phyloP scores from a whole-genome alignment of 2,888 invertebrate genomes.

The Acrobasis suavella region DNA sequence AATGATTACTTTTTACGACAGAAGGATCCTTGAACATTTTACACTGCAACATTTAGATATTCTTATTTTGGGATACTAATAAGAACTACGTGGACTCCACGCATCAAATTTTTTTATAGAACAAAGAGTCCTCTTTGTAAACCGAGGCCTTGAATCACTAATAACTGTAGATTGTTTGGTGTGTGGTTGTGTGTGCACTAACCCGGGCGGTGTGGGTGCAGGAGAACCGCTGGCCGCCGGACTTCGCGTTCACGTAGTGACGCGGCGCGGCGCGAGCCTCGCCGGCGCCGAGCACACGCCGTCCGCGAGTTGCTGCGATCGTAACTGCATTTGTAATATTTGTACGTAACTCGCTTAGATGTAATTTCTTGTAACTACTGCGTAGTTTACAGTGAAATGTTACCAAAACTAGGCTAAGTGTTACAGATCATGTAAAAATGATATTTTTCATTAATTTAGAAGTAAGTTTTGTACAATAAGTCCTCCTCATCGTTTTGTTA shows the following conservation, averaged over 20 bases:
- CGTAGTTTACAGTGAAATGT: conserved; percentile 36
- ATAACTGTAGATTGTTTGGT: not conserved
- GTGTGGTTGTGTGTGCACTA: conserved; percentile 40
- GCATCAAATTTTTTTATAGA: too few relatives aligned
- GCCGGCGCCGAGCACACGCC: conserved; percentile 20
- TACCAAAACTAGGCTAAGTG: conserved; percentile 52
- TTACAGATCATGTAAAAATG: conserved; percentile 37
- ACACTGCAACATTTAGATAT: too few relatives aligned
- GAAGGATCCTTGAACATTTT: too few relatives aligned
- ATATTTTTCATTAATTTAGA: conserved; percentile 16
- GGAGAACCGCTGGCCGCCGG: conserved; percentile 76
- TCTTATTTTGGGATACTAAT: too few relatives aligned
- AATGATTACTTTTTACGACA: too few relatives aligned
- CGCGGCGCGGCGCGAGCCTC: conserved; percentile 30
- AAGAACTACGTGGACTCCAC: too few relatives aligned
- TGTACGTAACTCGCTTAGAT: conserved; percentile 42
- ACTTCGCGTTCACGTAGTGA: conserved; percentile 75
- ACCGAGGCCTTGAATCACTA: not conserved
- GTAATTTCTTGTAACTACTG: conserved; percentile 28
- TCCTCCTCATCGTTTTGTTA: conserved; percentile 2
- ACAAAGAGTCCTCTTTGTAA: not conserved
- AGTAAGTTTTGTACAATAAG: conserved; percentile 7
- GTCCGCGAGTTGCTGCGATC: conserved; percentile 9
- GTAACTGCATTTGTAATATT: conserved; percentile 55
- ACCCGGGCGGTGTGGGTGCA: conserved; percentile 56